Evolutionary conservation across 2,888 invertebrate genomes (phyloP), one percentile per base, ranked within the genome.

Genomic region (Nudaria mundana): DNA sequence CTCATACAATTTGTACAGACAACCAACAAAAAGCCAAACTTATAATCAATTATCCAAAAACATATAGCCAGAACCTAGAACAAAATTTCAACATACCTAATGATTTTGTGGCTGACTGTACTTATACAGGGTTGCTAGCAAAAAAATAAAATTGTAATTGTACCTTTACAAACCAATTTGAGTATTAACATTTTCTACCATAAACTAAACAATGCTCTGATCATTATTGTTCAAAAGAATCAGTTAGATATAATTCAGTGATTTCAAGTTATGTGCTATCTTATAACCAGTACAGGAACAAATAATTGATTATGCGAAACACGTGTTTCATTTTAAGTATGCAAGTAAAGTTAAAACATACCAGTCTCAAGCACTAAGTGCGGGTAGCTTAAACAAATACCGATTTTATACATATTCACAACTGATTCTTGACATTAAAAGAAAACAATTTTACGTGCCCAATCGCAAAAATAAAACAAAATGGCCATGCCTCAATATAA

Each of bases 401-500:
- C n/a, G n/a, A n/a, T n/a, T n/a, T n/a, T n/a, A n/a, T n/a, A n/a
- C n/a, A n/a, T n/a, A n/a, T n/a, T 11, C 4, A 31, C 23, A 23
- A 32, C 32, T 15, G 32, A 24, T 32, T 32, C 23, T 24, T 15
- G 10, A n/a, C 10, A 24, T 15, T 10, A 15, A 22, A 22, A 22
- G 10, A 39, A 40, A 29, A 42, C 20, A 49, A 44, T 46, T 36
- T 13, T 30, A 45, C 16, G 25, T 48, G 42, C 29, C 37, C 38
- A 36, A 40, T 31, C 30, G 25, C 35, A 36, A 35, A 48, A 59
- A 55, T 29, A 40, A 42, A 47, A 46, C 30, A 48, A 51, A 34
- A 36, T 30, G 52, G 59, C 57, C 48, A 45, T 48, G 58, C 54
- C 65, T 48, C 28, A 39, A 30, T 41, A 51, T 42, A 46, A 16